Base-by-base conservation (phyloP, 2,113 vertebrate genomes). In the Macroglossus sobrinus region DNA sequence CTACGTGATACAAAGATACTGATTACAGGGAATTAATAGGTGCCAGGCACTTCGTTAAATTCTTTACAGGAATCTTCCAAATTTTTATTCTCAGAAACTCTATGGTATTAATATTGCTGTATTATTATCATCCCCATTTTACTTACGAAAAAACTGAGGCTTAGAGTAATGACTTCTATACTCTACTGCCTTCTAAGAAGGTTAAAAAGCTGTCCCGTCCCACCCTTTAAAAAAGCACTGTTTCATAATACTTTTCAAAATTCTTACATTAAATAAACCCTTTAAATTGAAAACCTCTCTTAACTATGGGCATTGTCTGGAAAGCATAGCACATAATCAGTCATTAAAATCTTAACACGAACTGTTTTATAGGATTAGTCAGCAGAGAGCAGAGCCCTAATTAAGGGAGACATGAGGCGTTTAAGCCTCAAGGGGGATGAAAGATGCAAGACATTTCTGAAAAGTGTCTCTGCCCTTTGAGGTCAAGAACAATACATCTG, bases 311-410 rank as follows among this genome's bases (percentile, higher is more conserved):
- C 13, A 38, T 55, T 93, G 80, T 74, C 76, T 91, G 30, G 10
- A 93, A 68, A 93, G 15, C 19, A 91, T 1, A 84, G 40, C 35
- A 72, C 16, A 55, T 88, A 68, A 75, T 79, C 30, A 88, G 7
- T 26, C 75, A 84, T 91, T 74, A 78, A 93, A 95, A 95, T 79
- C 30, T 47, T 79, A 95, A 84, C 18, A 74, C 61, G 82, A 84
- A 68, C 89, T 93, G 86, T 63, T 91, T 69, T 59, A 71, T 69
- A 43, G 78, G 76, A 88, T 90, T 74, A 91, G 40, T n/a, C 61
- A 81, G 57, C 74, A 91, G 81, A 75, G 30, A 91, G 30, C 35
- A 85, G 10, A 40, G 13, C 8, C 16, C 50, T 90, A 69, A 86
- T 50, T 95, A 59, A 86, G 35, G 24, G 13, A 30, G 55, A 69